Evolutionary conservation across 2,797 vertebrate genomes (phyloP), one percentile per base, ranked within the genome.

Genomic region (Spinus olivaceus): DNA sequence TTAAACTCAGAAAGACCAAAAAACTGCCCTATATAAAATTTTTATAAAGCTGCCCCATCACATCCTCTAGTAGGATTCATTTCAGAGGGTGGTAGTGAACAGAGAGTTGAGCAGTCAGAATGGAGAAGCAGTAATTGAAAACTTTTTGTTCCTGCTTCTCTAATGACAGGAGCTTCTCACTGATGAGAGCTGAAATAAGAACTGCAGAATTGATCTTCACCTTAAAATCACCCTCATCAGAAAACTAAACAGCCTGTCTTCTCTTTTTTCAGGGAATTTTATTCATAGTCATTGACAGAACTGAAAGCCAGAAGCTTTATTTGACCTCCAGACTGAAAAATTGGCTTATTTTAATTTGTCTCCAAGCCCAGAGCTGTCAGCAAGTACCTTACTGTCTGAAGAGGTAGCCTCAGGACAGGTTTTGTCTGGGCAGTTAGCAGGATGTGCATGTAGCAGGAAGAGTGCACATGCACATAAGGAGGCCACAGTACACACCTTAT

Each of bases 261-360:
- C 69, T 91, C 28, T 81, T 44, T 89, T 87, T 70, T 41, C 70
- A 69, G 71, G 66, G 82, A 88, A 79, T 96, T 86, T 93, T 96
- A 81, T 74, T 81, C 92, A 61, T 85, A 93, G 70, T 46, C 90
- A 65, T 57, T 67, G 84, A 56, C 67, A 71, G 85, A 93, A 92
- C 35, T 12, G 35, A 70, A 70, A 94, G 49, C 37, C 37, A 79
- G 85, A 92, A 96, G 56, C 22, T 85, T 93, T 94, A 83, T 93
- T 89, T 94, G 94, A 66, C 16, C 66, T 81, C 92, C 35, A 91
- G 88, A 81, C 84, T 94, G 90, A 96, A 95, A 95, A 83, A 93
- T 39, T 78, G 51, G 18, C 67, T 96, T 79, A 69, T 83, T 93
- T 79, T 81, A 90, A 90, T 83, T 64, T 92, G 42, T 80, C 87